phyloP scores from a whole-genome alignment of 2,888 invertebrate genomes.

The Ochropleura leucogaster region DNA sequence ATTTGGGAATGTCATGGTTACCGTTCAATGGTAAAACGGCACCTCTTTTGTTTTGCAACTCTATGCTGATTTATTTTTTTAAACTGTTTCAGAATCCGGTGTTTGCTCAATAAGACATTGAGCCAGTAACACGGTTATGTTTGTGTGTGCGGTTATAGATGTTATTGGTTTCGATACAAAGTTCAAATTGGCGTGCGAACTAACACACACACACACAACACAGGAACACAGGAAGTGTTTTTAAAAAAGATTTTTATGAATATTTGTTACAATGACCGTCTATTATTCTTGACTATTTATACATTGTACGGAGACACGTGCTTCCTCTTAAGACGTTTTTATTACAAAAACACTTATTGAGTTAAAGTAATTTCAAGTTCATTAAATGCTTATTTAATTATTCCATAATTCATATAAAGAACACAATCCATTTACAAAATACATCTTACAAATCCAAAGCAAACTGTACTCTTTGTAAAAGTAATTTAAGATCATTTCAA shows the following conservation, averaged over 20 bases:
- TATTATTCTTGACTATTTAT: slow-evolving; percentile 28
- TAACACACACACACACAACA: no score
- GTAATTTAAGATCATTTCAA: background rate
- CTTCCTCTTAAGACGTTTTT: background rate
- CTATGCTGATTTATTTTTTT: slow-evolving; percentile 69
- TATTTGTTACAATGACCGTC: slow-evolving; percentile 28
- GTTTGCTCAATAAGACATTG: slow-evolving; percentile 74
- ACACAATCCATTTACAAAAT: background rate
- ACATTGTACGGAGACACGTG: background rate
- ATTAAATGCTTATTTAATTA: background rate
- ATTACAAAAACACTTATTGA: background rate
- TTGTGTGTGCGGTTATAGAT: slow-evolving; percentile 42
- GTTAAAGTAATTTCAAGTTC: background rate
- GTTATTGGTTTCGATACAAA: slow-evolving; percentile 47
- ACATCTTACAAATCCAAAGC: background rate
- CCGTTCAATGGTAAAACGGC: slow-evolving; percentile 65
- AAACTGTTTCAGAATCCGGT: slow-evolving; percentile 54
- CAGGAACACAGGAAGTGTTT: slow-evolving; percentile 48
- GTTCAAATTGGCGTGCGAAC: slow-evolving; percentile 42
- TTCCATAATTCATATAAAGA: background rate
- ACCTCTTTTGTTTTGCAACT: slow-evolving; percentile 78
- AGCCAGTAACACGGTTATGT: slow-evolving; percentile 51
- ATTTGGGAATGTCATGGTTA: slow-evolving; percentile 90
- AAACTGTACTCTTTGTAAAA: background rate
- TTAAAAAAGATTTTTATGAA: slow-evolving; percentile 35